These are phyloP conservation scores for Pogonomyrmex barbatus DNA, from an alignment of 1,140 invertebrate genomes.

Conservation along the genomic window DNA sequence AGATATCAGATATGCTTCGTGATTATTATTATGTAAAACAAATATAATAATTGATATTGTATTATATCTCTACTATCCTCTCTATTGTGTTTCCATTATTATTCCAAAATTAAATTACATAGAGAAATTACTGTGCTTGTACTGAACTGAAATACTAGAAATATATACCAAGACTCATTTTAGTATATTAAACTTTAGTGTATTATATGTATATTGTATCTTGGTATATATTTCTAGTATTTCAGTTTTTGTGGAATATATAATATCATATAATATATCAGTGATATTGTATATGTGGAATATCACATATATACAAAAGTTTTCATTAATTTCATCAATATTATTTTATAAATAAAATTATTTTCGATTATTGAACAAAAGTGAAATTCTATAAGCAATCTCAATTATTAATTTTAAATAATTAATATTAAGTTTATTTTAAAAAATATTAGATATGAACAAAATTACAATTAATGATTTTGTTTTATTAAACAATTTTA, in stretches of 20 bases:
- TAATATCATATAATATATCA: not conserved
- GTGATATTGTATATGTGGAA: not conserved
- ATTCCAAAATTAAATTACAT: conserved; percentile 1
- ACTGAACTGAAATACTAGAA: too few relatives aligned
- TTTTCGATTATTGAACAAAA: too few relatives aligned
- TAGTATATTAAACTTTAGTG: not conserved
- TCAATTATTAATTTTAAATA: too few relatives aligned
- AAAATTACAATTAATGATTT: too few relatives aligned
- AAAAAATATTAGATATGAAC: not conserved
- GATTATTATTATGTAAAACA: conserved; percentile 7
- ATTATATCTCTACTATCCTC: not conserved
- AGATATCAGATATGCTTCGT: not conserved
- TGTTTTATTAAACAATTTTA: too few relatives aligned
- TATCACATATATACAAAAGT: not conserved
- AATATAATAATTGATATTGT: not conserved
- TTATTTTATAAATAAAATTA: not conserved
- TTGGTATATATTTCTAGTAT: not conserved
- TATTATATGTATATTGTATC: not conserved
- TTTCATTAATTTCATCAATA: not conserved
- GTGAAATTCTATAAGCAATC: too few relatives aligned
- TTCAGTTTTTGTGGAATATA: not conserved
- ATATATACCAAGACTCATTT: not conserved
- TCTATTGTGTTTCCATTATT: not conserved
- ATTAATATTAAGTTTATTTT: not conserved
- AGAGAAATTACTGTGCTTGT: not conserved